These are phyloP conservation scores for Equus quagga DNA, from an alignment of 2,113 vertebrate genomes.

Conservation along the genomic window DNA sequence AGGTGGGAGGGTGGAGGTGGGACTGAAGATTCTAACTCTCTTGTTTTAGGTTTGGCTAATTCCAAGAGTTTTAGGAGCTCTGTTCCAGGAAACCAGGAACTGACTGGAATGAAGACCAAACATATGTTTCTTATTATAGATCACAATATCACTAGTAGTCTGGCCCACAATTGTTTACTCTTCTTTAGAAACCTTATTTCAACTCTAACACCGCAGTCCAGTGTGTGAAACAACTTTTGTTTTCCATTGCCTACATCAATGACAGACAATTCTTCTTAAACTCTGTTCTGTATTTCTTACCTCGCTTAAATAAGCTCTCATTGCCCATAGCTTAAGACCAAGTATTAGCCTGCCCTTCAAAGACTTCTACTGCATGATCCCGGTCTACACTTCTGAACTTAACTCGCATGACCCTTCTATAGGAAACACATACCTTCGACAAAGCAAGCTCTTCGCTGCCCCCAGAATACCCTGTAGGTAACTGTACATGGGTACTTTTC, in stretches of 20 bases:
- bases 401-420: background rate
- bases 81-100: background rate
- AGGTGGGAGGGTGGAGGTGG: too few relatives aligned
- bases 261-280: background rate
- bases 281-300: background rate
- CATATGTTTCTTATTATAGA: background rate
- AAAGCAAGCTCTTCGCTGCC: background rate
- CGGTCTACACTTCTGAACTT: background rate
- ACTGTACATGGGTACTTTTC: background rate
- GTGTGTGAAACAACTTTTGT: background rate
- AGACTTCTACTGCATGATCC: background rate
- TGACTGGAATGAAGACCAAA: background rate
- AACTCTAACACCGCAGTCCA: background rate
- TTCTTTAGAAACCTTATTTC: slow-evolving; percentile 29
- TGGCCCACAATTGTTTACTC: background rate
- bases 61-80: background rate
- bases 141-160: background rate
- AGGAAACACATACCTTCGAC: background rate
- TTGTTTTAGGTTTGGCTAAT: too few relatives aligned
- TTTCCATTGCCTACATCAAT: background rate
- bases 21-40: background rate
- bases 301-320: background rate
- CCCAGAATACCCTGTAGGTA: background rate
- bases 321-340: background rate
- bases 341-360: background rate